A percentile compares a stretch with the other conserved stretches of the same genome.
Evolutionary conservation across 53 echinoderm and acorn worm genomes (phyloP).

Genomic region (Paracentrotus lividus): DNA sequence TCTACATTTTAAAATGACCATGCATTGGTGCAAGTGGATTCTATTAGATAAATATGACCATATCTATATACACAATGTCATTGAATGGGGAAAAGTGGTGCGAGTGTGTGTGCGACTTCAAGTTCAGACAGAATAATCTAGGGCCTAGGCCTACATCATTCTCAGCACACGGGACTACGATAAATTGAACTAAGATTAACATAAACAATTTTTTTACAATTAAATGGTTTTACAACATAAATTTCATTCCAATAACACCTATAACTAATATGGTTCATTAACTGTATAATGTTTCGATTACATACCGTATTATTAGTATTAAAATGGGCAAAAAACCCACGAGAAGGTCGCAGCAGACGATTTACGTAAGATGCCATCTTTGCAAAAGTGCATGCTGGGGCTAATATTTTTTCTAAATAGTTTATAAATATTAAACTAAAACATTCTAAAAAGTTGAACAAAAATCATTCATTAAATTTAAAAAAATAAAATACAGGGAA

Average conservation of each 20-base stretch:
- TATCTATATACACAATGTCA: too few species aligned
- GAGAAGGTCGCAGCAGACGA: slow-evolving; percentile 62
- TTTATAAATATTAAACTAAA: not conserved
- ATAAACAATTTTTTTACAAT: not conserved
- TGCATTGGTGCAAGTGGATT: too few species aligned
- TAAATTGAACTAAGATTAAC: not conserved
- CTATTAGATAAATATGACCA: too few species aligned
- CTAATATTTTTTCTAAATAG: not conserved
- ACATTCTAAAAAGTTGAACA: not conserved
- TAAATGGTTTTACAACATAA: too few species aligned
- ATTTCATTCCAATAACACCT: not conserved
- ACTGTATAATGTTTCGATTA: not conserved
- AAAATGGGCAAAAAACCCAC: not conserved
- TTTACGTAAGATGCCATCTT: slow-evolving; percentile 72
- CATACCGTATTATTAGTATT: not conserved
- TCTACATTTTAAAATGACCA: too few species aligned
- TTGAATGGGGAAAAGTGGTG: too few species aligned
- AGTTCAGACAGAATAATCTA: too few species aligned
- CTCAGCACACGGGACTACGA: not conserved
- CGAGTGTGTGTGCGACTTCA: too few species aligned
- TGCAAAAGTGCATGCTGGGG: slow-evolving; percentile 21
- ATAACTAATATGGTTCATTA: not conserved
- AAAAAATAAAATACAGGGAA: not conserved
- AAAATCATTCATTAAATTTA: not conserved
- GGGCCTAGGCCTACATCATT: not conserved